Base-by-base conservation (phyloP, 2,113 vertebrate genomes). In the Cnemophilus loriae region DNA sequence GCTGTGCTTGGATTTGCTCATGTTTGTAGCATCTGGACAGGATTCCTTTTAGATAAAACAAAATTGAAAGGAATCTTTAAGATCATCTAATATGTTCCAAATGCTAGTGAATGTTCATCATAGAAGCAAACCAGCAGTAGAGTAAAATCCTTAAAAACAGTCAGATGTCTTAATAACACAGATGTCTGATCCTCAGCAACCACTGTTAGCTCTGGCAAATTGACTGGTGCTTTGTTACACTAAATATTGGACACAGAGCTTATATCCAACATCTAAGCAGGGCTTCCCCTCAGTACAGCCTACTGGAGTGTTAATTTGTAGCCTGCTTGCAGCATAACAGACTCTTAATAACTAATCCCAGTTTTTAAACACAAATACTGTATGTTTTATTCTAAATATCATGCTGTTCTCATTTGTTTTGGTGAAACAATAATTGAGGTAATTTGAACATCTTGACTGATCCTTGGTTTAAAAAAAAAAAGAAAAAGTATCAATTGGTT, bases 101-200 rank as follows among this genome's bases (percentile, higher is more conserved):
- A 76, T 60, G 50, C 35, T 90, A 26, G 7, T 68, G 28, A 23
- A 35, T 37, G 10, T 87, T 87, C n/a, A 13, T 65, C 55, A 41
- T 32, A 56, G 60, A 60, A 70, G 8, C 42, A 75, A 90, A 75
- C 7, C 13, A 37, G 14, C 22, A 65, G 10, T 59, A 23, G 53
- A 78, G 57, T 68, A 76, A 73, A 89, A 79, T 49, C 18, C 27
- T 83, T 2, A 1, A 53, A 53, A 82, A 9, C 2, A 3, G 12
- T 75, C 3, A 3, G n/a, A n/a, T n/a, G n/a, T n/a, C n/a, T n/a
- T n/a, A n/a, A n/a, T 57, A 59, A 19, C 1, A 1, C 17, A 55
- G 17, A 12, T 90, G 23, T 68, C 33, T 73, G 55, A 24, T 64
- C 42, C 18, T 87, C 46, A 81, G 4, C 30, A 89, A 24, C 33